A percentile compares a stretch with the other conserved stretches of the same genome.
Evolutionary conservation across 1,140 invertebrate genomes (phyloP).

Genomic region (Anastatus disparis): DNA sequence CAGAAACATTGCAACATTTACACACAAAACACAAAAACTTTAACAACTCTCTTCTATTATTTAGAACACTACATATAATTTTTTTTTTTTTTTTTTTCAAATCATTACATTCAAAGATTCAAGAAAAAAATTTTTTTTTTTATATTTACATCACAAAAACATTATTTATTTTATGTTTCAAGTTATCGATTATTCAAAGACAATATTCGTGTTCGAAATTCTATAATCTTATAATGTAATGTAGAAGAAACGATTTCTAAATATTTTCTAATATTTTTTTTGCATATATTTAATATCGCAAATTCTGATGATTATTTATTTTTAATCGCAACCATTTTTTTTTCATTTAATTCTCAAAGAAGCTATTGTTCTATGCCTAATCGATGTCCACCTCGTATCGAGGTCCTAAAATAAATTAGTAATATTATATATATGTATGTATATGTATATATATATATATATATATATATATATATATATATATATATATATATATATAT

Average conservation of each 20-base stretch:
- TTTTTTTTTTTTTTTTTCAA: background rate
- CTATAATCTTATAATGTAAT: background rate
- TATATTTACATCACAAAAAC: slow-evolving; percentile 8
- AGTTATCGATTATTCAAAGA: slow-evolving; percentile 19
- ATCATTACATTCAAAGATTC: no score
- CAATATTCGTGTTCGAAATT: slow-evolving; percentile 40
- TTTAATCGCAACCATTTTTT: slow-evolving; percentile 2
- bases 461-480: no score
- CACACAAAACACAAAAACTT: slow-evolving; percentile 3
- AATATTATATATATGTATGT: no score
- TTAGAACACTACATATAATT: no score
- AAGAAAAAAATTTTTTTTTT: no score
- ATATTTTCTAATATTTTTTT: slow-evolving; percentile 19
- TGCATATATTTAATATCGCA: slow-evolving; percentile 27
- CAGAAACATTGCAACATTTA: background rate
- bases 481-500: no score
- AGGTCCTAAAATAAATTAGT: no score
- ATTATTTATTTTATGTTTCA: slow-evolving; percentile 7
- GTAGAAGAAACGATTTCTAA: slow-evolving; percentile 29
- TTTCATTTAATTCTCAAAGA: slow-evolving; percentile 20
- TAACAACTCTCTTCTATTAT: background rate
- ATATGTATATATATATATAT: no score
- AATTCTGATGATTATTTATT: background rate
- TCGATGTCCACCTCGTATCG: slow-evolving; percentile 20
- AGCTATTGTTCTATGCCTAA: slow-evolving; percentile 31